Base-by-base conservation (phyloP, 2,797 vertebrate genomes). In the Molossus alvarezi region DNA sequence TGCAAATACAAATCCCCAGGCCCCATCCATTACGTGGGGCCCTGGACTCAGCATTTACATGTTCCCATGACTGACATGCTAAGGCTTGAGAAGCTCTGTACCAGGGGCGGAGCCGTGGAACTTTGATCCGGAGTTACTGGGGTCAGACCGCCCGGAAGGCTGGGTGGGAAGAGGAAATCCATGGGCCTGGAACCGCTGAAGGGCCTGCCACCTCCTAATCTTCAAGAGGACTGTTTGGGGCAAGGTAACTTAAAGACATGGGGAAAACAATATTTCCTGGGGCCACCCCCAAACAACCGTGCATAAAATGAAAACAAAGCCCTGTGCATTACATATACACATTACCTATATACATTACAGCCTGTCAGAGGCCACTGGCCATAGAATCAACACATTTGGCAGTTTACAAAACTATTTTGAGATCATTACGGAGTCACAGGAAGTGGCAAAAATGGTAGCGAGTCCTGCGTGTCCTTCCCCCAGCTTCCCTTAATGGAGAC, bases 211-310 rank as follows among this genome's bases (percentile, higher is more conserved):
- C 37, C 81, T 87, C 64, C 29, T 37, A 2, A 41, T 71, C 41
- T 64, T 90, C 15, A 23, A 21, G 45, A 33, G 62, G 41, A 33
- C 15, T 37, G 25, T 29, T 7, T 25, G 25, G 27, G 76, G 51
- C 76, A 85, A 65, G 65, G 62, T 48, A 55, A 77, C 64, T 67
- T 62, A 45, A 82, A 62, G 67, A 82, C 72, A 1, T 0, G 2
- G 91, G 25, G 71, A 87, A 37, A 76, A 55, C 41, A 71, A 3
- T 0, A 29, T 97, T 92, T 97, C 64, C 64, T 92, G 41, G 53
- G 58, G 15, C 3, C n/a, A 21, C 33, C 64, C 69, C 71, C n/a
- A 82, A 81, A 48, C 27, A 29, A 12, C 71, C 41, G 55, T 0
- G 13, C 65, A 20, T 10, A 0, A 1, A 82, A 79, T 37, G 88